Evolutionary conservation across 2,888 invertebrate species (phyloP).

Genomic region (Rhodophaea formosa): DNA sequence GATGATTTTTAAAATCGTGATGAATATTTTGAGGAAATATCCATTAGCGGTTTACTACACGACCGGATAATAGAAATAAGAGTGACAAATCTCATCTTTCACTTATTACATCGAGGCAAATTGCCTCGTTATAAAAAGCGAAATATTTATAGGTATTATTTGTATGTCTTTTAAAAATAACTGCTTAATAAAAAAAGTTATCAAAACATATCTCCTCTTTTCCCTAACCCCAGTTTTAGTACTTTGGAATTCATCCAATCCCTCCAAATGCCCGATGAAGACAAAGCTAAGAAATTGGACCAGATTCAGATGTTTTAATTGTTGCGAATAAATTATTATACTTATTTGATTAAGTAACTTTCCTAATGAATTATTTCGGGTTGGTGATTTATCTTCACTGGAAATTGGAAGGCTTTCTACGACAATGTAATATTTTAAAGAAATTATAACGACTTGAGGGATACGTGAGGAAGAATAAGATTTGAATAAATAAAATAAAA

Average conservation of each 20-base stretch:
- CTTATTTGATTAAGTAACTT: constrained; percentile 13
- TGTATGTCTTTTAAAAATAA: no score
- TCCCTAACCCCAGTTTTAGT: neutral
- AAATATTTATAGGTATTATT: no score
- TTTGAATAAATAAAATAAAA: no score
- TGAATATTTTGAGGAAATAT: no score
- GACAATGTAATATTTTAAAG: neutral
- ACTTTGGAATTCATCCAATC: constrained; percentile 8
- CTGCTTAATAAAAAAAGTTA: no score
- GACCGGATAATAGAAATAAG: no score
- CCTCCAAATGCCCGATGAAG: constrained; percentile 1
- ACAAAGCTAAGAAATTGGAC: constrained; percentile 3
- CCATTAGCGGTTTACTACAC: no score
- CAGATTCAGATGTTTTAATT: constrained; percentile 7
- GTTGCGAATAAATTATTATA: constrained; percentile 8
- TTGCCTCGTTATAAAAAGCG: no score
- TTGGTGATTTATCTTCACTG: neutral
- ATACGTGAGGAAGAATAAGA: no score
- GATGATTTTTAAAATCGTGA: no score
- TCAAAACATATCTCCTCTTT: neutral
- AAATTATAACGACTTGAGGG: neutral
- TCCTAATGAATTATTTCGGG: constrained; percentile 8
- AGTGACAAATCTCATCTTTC: no score
- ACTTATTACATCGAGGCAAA: no score
- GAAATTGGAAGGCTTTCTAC: neutral